Conservation (phyloP, 2,888 invertebrate genomes). For the Phorcus lineatus region DNA sequence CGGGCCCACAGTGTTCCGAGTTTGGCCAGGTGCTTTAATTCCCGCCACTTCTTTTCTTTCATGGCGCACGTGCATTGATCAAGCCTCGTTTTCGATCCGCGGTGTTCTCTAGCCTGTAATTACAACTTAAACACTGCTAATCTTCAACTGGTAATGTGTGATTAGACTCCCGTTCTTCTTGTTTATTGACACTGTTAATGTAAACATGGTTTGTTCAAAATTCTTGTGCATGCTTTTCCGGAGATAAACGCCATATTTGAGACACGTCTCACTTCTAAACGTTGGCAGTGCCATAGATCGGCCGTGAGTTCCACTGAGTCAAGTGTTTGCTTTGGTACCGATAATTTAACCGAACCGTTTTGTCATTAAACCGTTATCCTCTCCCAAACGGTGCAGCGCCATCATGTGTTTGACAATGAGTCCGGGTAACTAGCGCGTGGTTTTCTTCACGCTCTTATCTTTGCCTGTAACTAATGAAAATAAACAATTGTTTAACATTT, state of each 20-base stretch:
- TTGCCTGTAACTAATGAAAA: neutral
- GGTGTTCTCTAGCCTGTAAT: constrained; percentile 13
- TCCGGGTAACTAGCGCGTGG: neutral
- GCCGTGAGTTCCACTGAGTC: neutral
- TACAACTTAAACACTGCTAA: constrained; percentile 6
- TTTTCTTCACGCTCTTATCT: neutral
- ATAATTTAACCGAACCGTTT: neutral
- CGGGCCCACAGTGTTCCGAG: neutral
- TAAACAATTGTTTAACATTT: neutral
- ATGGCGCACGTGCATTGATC: constrained; percentile 16
- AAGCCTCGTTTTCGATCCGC: constrained; percentile 5
- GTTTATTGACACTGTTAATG: neutral
- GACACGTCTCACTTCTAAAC: neutral
- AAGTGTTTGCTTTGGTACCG: constrained; percentile 1
- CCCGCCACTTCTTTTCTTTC: constrained; percentile 22
- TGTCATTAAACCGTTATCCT: no score
- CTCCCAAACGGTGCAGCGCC: no score
- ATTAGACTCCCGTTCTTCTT: neutral
- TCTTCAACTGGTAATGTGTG: neutral
- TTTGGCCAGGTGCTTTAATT: constrained; percentile 5
- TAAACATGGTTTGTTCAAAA: constrained; percentile 1
- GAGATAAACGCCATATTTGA: neutral
- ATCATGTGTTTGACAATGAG: no score
- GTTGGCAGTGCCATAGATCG: neutral
- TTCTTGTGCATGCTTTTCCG: neutral